A percentile compares a stretch with the other conserved stretches of the same genome.
phyloP scores from a whole-genome alignment of 2,888 invertebrate genomes.

The Hypena proboscidalis region DNA sequence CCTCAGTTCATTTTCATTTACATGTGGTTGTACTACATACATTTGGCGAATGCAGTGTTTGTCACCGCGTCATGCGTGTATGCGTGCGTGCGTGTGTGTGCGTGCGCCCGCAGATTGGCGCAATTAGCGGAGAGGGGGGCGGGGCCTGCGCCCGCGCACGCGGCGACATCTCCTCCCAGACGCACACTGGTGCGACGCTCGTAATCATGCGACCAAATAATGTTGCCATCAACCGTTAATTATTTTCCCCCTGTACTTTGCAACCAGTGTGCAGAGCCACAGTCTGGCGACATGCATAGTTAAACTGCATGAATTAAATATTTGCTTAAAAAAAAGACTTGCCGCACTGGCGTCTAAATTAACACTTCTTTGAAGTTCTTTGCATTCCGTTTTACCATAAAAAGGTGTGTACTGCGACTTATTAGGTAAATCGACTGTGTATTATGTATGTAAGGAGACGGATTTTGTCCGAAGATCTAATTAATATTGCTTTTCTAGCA shows the following conservation, averaged over 20 bases:
- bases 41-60: conserved; percentile 65
- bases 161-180: conserved; percentile 78
- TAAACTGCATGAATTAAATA: conserved; percentile 53
- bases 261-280: conserved; percentile 43
- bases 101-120: conserved; percentile 77
- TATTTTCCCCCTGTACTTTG: conserved; percentile 58
- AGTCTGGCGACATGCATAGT: conserved; percentile 52
- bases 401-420: conserved; percentile 25
- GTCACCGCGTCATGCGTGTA: conserved; percentile 50
- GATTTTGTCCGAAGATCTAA: conserved; percentile 3
- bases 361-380: conserved; percentile 37
- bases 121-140: conserved; percentile 77
- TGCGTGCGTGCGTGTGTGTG: conserved; percentile 64
- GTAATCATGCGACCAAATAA: conserved; percentile 58
- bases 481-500: conserved; percentile 1
- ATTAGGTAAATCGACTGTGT: conserved; percentile 3
- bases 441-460: background rate
- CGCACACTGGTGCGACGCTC: conserved; percentile 46
- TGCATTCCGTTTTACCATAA: conserved; percentile 29
- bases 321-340: conserved; percentile 45
- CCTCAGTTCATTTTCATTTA: conserved; percentile 47
- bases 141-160: conserved; percentile 76
- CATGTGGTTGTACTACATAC: conserved; percentile 44
- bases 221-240: conserved; percentile 70
- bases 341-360: conserved; percentile 33